phyloP scores from a whole-genome alignment of 2,888 invertebrate species.

The Dynastes hyllus region DNA sequence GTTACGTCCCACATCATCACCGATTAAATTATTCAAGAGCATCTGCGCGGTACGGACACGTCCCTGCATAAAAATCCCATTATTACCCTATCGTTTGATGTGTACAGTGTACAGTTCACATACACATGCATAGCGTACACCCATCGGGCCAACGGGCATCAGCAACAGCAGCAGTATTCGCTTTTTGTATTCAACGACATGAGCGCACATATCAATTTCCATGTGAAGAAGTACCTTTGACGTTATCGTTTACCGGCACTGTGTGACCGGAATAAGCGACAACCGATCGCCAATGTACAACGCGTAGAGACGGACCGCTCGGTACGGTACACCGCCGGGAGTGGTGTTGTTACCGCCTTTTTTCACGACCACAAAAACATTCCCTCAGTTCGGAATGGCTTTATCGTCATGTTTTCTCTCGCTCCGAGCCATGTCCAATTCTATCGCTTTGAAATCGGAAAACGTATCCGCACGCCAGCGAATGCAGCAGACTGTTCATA shows the following conservation, averaged over 20 bases:
- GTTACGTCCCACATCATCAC: conserved; percentile 22
- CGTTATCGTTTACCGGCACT: conserved; percentile 22
- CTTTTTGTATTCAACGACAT: conserved; percentile 37
- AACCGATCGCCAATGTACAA: conserved; percentile 8
- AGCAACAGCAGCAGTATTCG: background rate
- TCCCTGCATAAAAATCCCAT: conserved; percentile 46
- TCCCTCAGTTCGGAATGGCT: conserved; percentile 26
- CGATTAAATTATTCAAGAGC: conserved; percentile 44
- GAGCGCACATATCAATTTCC: conserved; percentile 43
- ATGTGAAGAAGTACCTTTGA: conserved; percentile 45
- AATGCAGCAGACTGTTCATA: too few species aligned
- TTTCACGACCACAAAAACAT: conserved; percentile 18
- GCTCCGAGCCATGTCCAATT: conserved; percentile 1
- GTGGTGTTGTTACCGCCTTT: conserved; percentile 18
- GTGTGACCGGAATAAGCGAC: conserved; percentile 32
- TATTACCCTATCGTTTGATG: conserved; percentile 39
- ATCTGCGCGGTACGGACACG: conserved; percentile 19
- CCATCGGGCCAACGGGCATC: conserved; percentile 21
- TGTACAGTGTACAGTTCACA: background rate
- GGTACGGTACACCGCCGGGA: background rate
- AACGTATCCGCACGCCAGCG: background rate
- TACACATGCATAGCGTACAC: conserved; percentile 3
- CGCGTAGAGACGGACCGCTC: background rate
- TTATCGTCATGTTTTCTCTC: conserved; percentile 16
- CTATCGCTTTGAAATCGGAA: conserved; percentile 23